These are phyloP conservation scores for Rhagophthalmus giganteus DNA, from an alignment of 2,888 invertebrate species.

Conservation along the genomic window DNA sequence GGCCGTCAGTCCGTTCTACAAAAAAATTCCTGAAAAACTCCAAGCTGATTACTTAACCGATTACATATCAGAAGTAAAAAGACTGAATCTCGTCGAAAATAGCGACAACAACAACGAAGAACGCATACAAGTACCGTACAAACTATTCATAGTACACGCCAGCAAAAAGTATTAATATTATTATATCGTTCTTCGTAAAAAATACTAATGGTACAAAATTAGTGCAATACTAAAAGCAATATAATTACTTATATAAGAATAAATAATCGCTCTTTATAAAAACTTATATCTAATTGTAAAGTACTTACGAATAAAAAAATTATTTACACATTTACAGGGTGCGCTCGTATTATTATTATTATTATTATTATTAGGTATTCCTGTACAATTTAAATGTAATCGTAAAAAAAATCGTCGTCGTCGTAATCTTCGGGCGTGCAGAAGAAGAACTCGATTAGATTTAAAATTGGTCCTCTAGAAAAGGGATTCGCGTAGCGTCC, in stretches of 20 bases:
- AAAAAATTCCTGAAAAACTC: conserved; percentile 62
- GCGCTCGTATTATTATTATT: too few relatives aligned
- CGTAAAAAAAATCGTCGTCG: conserved; percentile 60
- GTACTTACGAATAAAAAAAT: too few relatives aligned
- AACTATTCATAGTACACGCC: conserved; percentile 36
- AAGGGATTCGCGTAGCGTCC: conserved; percentile 91
- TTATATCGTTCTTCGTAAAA: too few relatives aligned
- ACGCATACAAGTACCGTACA: conserved; percentile 29
- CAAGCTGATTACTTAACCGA: conserved; percentile 66
- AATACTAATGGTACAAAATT: too few relatives aligned
- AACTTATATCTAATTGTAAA: too few relatives aligned
- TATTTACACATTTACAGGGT: too few relatives aligned
- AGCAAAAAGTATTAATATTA: too few relatives aligned
- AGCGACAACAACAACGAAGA: conserved; percentile 54
- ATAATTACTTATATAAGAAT: too few relatives aligned
- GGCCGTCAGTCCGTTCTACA: conserved; percentile 72
- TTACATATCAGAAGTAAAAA: conserved; percentile 58
- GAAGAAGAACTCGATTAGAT: conserved; percentile 88
- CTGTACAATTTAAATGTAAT: conserved; percentile 45
- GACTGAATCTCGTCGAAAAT: conserved; percentile 54
- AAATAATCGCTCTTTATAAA: too few relatives aligned
- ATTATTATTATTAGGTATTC: too few relatives aligned
- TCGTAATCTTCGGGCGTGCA: conserved; percentile 79
- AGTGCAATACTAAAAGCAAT: too few relatives aligned
- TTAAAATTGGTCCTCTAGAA: conserved; percentile 83